These are phyloP conservation scores for Melipona bicolor DNA, from an alignment of 2,888 invertebrate species.

Conservation along the genomic window DNA sequence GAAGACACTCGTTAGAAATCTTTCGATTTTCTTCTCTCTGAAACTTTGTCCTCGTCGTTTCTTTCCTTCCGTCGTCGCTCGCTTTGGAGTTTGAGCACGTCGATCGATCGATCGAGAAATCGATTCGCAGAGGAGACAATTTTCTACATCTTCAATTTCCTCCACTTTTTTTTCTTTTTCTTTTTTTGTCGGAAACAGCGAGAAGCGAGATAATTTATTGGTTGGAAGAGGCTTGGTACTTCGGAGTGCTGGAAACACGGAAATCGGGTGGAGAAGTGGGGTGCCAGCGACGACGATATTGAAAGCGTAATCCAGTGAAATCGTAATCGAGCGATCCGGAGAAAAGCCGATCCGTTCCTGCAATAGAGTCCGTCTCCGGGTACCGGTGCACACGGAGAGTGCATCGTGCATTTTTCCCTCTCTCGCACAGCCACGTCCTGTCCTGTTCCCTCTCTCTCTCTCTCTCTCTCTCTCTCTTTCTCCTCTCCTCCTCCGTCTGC, in stretches of 20 bases:
- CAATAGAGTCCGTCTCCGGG: constrained; percentile 56
- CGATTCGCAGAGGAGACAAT: too few relatives aligned
- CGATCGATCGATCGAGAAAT: too few relatives aligned
- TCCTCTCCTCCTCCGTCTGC: constrained; percentile 18
- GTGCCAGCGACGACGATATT: background rate
- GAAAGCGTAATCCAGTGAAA: constrained; percentile 28
- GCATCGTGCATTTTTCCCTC: constrained; percentile 55
- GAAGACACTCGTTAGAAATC: background rate
- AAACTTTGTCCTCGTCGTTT: too few relatives aligned
- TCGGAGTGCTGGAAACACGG: background rate
- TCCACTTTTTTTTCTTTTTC: too few relatives aligned
- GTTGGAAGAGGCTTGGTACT: background rate
- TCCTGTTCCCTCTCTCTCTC: constrained; percentile 9
- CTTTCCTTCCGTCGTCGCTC: too few relatives aligned
- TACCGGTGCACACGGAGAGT: constrained; percentile 50
- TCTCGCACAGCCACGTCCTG: constrained; percentile 5
- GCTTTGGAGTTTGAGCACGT: too few relatives aligned
- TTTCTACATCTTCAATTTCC: background rate
- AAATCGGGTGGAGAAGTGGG: background rate
- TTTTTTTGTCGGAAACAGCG: background rate
- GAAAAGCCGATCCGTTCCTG: constrained; percentile 63
- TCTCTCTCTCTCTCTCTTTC: constrained; percentile 18
- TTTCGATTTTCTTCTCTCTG: background rate
- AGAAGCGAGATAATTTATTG: background rate
- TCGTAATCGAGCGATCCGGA: constrained; percentile 29